Evolutionary conservation across 2,888 invertebrate species (phyloP).

Genomic region (Leptinotarsa juncta): DNA sequence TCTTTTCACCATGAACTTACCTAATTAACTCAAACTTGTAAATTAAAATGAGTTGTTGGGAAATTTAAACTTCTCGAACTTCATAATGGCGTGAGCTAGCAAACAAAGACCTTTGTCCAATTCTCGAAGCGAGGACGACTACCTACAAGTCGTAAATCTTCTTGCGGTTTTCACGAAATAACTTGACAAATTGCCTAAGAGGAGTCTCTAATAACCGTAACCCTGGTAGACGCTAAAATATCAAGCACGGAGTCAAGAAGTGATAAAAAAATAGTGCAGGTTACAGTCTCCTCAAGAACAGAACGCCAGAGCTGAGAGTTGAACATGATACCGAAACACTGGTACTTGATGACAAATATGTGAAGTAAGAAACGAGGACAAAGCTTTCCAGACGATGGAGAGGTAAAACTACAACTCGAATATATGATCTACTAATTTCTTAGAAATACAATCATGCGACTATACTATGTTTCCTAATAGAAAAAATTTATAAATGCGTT

Average conservation of each 20-base stretch:
- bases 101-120: slow-evolving; percentile 18
- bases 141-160: slow-evolving; percentile 11
- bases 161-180: slow-evolving; percentile 8
- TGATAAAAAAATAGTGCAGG: slow-evolving; percentile 7
- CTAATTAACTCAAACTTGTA: slow-evolving; percentile 19
- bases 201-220: neutral
- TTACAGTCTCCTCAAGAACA: neutral
- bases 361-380: no score
- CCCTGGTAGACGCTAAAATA: neutral
- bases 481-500: no score
- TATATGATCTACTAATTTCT: no score
- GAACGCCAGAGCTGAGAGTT: no score
- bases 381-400: no score
- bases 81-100: slow-evolving; percentile 9
- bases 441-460: no score
- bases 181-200: slow-evolving; percentile 9
- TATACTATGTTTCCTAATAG: no score
- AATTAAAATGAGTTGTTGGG: slow-evolving; percentile 12
- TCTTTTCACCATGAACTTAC: neutral
- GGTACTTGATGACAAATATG: no score
- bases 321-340: no score
- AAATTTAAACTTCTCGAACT: slow-evolving; percentile 13
- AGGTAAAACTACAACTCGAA: no score
- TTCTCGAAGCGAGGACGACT: neutral
- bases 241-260: neutral